Base-by-base conservation (phyloP, 2,888 invertebrate genomes). In the Selenia dentaria region DNA sequence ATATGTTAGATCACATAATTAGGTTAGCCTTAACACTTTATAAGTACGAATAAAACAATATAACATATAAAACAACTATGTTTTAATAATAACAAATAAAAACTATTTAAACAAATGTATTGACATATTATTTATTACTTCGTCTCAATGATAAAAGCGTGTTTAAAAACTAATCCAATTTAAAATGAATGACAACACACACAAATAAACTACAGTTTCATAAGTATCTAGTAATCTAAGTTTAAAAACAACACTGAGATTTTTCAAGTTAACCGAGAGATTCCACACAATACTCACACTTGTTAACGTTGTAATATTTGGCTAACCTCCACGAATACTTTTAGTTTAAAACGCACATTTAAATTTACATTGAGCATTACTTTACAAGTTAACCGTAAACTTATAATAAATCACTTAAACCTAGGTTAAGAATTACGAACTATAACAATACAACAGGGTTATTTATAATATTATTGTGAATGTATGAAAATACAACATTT, bases 401-500 rank as follows among this genome's bases (percentile, higher is more conserved):
- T 44, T 51, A 48, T 2, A 16, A 42, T 44, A 36, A 42, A 40
- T 48, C 49, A 46, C 40, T 51, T 51, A 50, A 8, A 26, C 20
- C 31, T 44, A 44, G 14, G 35, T 14, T 34, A 38, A 6, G 24
- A 41, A 8, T 8, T 22, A 18, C 6, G n/a, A 8, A 22, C 38
- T 52, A 54, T 28, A 51, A 58, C 48, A 39, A 53, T 56, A 56
- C 56, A 59, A 59, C 59, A 57, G 48, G 16, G 28, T 43, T 38
- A 37, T 36, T 40, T 35, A 32, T 45, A 36, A 9, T 37, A 42
- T 6, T 8, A 4, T 8, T 24, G 41, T 28, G 24, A 28, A 26
- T 10, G 16, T 59, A 51, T 42, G 48, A 59, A 59, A 59, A 55
- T 57, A 59, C 52, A 49, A 31, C 33, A 38, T 36, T 41, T 56